Percentiles rank a stretch among this genome's conserved stretches.
phyloP scores from a whole-genome alignment of 2,113 vertebrate genomes.

The Engraulis encrasicolus region DNA sequence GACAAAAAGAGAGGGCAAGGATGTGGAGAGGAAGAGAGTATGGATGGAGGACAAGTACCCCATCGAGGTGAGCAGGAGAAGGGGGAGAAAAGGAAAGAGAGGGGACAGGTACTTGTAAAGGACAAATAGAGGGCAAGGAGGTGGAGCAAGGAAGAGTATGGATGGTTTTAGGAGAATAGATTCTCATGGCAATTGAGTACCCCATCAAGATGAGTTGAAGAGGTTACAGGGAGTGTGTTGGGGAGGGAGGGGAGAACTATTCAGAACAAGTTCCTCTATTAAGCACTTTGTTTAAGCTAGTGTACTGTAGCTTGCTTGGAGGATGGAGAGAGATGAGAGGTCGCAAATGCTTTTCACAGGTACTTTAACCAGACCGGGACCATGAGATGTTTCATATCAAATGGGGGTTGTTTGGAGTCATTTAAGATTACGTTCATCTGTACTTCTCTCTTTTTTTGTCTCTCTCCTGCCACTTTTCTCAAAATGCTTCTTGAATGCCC shows the following conservation, averaged over 20 bases:
- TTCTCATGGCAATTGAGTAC: constrained; percentile 89
- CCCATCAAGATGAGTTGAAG: constrained; percentile 95
- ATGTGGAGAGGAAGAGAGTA: no score
- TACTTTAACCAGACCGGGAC: neutral
- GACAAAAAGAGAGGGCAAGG: no score
- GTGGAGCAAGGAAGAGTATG: neutral
- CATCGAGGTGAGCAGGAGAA: constrained; percentile 89
- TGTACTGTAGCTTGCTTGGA: no score
- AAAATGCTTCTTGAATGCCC: constrained; percentile 36
- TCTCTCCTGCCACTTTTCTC: constrained; percentile 33
- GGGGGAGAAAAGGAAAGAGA: no score
- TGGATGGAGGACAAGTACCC: constrained; percentile 91
- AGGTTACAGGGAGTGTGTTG: rapidly evolving
- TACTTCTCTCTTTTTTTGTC: constrained; percentile 46
- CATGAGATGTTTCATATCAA: neutral
- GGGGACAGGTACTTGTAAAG: neutral
- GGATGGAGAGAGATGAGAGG: no score
- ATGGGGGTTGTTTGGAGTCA: neutral
- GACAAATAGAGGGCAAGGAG: neutral
- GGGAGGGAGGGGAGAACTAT: no score
- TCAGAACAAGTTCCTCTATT: no score
- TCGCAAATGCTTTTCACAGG: no score
- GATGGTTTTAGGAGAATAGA: no score
- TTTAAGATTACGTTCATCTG: neutral
- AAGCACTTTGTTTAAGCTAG: no score